Conservation (phyloP, 92 coral and sea anemone genomes). For the Porites rus region DNA sequence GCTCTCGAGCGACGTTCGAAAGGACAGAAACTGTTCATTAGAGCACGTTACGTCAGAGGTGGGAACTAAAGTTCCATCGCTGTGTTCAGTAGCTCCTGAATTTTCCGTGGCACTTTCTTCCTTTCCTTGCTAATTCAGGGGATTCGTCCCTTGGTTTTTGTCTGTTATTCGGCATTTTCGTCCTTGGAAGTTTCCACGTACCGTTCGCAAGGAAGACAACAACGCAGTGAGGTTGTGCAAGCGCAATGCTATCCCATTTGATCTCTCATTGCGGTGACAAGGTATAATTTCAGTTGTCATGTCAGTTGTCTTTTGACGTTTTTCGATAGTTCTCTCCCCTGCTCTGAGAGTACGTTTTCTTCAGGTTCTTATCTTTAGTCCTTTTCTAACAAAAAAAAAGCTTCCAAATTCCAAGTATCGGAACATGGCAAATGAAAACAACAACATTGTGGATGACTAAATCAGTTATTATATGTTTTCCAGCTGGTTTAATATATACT, state of each 20-base stretch:
- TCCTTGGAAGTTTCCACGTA: too few relatives aligned
- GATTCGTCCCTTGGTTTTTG: background rate
- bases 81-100: background rate
- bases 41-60: background rate
- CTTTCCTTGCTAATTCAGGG: background rate
- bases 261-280: conserved; percentile 1
- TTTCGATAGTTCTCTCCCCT: too few relatives aligned
- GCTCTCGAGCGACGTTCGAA: background rate
- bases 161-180: background rate
- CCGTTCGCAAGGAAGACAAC: background rate
- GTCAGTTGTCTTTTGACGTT: too few relatives aligned
- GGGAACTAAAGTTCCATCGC: background rate
- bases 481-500: too few relatives aligned
- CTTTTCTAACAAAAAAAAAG: too few relatives aligned
- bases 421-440: too few relatives aligned
- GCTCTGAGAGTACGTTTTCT: too few relatives aligned
- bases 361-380: too few relatives aligned
- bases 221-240: background rate
- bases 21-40: conserved; percentile 8
- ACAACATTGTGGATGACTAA: too few relatives aligned
- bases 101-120: background rate
- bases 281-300: too few relatives aligned
- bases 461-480: too few relatives aligned
- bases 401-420: too few relatives aligned
- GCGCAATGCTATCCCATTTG: background rate